These are phyloP conservation scores for Fissipunctia ypsillon DNA, from an alignment of 2,888 invertebrate genomes.

Conservation along the genomic window DNA sequence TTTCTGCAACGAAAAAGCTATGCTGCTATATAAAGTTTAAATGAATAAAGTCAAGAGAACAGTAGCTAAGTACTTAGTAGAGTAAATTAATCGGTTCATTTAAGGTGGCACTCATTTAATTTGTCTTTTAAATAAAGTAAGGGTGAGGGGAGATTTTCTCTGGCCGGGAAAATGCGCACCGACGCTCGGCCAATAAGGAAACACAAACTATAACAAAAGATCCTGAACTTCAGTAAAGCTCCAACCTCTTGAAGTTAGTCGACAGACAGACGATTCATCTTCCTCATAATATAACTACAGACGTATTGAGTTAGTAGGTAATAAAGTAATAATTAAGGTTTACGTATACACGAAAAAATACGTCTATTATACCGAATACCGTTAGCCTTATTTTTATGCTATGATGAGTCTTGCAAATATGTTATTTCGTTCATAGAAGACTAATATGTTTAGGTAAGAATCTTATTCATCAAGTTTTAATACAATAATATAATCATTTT, in stretches of 20 bases:
- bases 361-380: background rate
- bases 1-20: background rate
- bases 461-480: background rate
- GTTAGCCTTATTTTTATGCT: background rate
- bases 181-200: background rate
- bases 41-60: constrained; percentile 5
- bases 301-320: background rate
- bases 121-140: constrained; percentile 22
- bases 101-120: background rate
- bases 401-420: background rate
- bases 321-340: background rate
- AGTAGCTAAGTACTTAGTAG: background rate
- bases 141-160: background rate
- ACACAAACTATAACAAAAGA: background rate
- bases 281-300: background rate
- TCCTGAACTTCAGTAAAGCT: background rate
- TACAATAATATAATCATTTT: background rate
- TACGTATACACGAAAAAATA: constrained; percentile 1
- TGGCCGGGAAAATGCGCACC: background rate
- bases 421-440: background rate
- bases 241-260: background rate
- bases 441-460: background rate
- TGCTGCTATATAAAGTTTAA: background rate
- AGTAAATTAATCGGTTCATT: constrained; percentile 26
- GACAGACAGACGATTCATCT: background rate